Evolutionary conservation across 2,888 invertebrate genomes (phyloP), one percentile per base, ranked within the genome.

Genomic region (Dioctria linearis): DNA sequence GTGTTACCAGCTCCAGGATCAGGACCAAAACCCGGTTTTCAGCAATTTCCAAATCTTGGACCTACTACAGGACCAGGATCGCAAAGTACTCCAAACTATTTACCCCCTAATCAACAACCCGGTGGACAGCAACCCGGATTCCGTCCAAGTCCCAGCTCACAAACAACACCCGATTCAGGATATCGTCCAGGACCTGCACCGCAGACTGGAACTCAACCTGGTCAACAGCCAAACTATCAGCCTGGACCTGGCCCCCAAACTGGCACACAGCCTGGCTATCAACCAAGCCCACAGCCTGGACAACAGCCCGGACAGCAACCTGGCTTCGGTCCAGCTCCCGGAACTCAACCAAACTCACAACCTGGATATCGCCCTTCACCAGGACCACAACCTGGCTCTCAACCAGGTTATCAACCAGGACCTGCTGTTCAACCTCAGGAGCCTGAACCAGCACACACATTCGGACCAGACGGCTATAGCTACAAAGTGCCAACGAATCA

Each of bases 381-480:
- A 25, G 54, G 63, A 57, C 43, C 80, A n/a, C 9, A n/a, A 40
- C 37, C 39, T 46, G 13, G 46, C 13, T 46, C 13, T 4, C 49
- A 40, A 71, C 67, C 40, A 39, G 25, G 25, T 25, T 25, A 25
- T 25, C 25, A 25, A 25, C 25, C 25, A 25, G 51, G 40, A 5
- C 25, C 78, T 51, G 39, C 65, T 37, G 40, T 8, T n/a, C 49
- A 51, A n/a, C 65, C 78, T 54, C 25, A 67, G 61, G 80, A 80
- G 13, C 80, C 80, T n/a, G 76, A 80, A 40, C 82, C 82, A 59
- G 80, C 81, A 9, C 82, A 81, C 73, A 75, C 78, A 9, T 66
- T 84, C 3, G 88, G 88, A 49, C 86, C 86, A 49, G 88, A 88
- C 83, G 88, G 88, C 61, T 88, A 88, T 83, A 87, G 87, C 81